phyloP scores from a whole-genome alignment of 1,140 invertebrate genomes.

The Aphidius ervi region DNA sequence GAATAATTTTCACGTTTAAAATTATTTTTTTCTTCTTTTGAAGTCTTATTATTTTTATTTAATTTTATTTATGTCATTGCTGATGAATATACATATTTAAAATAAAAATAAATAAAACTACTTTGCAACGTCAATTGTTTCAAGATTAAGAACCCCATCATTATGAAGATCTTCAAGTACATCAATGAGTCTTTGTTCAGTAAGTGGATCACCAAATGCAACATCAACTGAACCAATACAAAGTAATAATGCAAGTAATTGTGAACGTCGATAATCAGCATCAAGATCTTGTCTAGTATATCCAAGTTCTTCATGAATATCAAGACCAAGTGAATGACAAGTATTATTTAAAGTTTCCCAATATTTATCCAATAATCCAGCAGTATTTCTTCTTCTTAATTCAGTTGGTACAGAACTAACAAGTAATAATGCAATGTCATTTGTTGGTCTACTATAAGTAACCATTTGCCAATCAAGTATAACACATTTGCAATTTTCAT shows the following conservation, averaged over 20 bases:
- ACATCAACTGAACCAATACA: conserved; percentile 78
- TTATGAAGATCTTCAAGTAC: conserved; percentile 59
- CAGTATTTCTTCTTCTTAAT: conserved; percentile 59
- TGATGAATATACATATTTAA: not conserved
- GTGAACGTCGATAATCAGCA: conserved; percentile 66
- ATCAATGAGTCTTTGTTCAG: conserved; percentile 64
- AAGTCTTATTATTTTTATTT: not conserved
- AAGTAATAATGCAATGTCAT: conserved; percentile 72
- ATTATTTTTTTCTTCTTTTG: not conserved
- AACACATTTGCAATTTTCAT: conserved; percentile 57
- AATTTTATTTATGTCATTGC: not conserved
- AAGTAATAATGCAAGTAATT: conserved; percentile 67
- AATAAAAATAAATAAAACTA: conserved; percentile 9
- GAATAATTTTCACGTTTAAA: not conserved
- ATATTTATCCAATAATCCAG: conserved; percentile 64
- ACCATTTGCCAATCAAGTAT: conserved; percentile 84
- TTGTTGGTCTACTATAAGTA: conserved; percentile 70
- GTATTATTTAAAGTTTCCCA: conserved; percentile 60
- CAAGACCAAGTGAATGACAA: conserved; percentile 56
- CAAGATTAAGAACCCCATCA: conserved; percentile 54
- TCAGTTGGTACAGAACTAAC: conserved; percentile 73
- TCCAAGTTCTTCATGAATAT: conserved; percentile 56
- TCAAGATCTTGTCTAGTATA: conserved; percentile 58
- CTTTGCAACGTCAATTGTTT: conserved; percentile 27
- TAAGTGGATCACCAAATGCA: conserved; percentile 62